Evolutionary conservation across 2,888 invertebrate genomes (phyloP).

Genomic region (Drosophila planitibia): DNA sequence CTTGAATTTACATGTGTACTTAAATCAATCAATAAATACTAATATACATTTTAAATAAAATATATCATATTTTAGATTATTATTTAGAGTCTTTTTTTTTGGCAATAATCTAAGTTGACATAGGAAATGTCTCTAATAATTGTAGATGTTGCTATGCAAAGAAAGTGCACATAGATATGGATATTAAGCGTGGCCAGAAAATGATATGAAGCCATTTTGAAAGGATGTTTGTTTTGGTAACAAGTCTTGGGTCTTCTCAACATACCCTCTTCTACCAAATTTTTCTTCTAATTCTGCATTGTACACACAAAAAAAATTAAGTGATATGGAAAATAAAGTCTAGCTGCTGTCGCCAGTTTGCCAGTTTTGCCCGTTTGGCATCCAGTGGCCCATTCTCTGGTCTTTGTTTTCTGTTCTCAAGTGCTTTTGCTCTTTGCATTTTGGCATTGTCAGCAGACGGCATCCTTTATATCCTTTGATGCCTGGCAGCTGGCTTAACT

Average conservation of each 20-base stretch:
- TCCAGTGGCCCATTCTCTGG: constrained; percentile 17
- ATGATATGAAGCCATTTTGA: not conserved
- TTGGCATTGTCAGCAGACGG: constrained; percentile 80
- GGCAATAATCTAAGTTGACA: not conserved
- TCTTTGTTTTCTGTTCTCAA: constrained; percentile 55
- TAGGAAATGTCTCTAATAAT: not conserved
- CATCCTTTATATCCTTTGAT: constrained; percentile 71
- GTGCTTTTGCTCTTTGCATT: constrained; percentile 76
- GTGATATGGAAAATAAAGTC: constrained; percentile 35
- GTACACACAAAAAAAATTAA: not conserved
- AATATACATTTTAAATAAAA: too few relatives aligned
- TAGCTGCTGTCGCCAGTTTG: constrained; percentile 37
- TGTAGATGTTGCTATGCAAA: not conserved
- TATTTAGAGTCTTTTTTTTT: not conserved
- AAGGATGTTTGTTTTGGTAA: not conserved
- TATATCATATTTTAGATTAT: not conserved
- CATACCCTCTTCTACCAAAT: not conserved
- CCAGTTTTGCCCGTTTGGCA: constrained; percentile 4
- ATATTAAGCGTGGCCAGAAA: not conserved
- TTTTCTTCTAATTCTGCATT: not conserved
- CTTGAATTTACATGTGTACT: not conserved
- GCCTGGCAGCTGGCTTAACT: constrained; percentile 61
- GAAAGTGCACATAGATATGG: not conserved
- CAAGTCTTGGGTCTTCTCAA: not conserved
- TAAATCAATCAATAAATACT: too few relatives aligned